Evolutionary conservation across 2,113 vertebrate genomes (phyloP).

Genomic region (Acanthochromis polyacanthus): DNA sequence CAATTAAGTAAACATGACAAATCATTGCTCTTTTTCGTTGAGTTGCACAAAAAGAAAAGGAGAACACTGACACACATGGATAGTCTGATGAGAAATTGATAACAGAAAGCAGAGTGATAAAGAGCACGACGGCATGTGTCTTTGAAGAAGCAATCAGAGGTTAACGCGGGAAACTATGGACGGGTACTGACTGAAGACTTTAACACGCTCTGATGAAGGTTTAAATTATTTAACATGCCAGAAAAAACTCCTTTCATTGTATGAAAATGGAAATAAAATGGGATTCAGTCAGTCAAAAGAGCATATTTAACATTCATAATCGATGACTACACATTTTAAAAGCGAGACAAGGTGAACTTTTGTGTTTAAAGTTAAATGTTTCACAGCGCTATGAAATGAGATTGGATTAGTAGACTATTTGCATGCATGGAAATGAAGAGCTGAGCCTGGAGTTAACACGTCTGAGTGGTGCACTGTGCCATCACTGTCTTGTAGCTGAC

Average conservation of each 20-base stretch:
- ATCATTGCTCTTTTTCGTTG: constrained; percentile 42
- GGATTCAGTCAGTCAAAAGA: constrained; percentile 27
- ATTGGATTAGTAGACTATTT: constrained; percentile 38
- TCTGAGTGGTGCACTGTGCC: neutral
- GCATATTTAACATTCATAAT: constrained; percentile 25
- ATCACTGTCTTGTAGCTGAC: constrained; percentile 16
- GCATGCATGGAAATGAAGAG: constrained; percentile 38
- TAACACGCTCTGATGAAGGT: constrained; percentile 41
- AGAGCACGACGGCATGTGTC: constrained; percentile 18
- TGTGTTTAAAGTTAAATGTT: constrained; percentile 33
- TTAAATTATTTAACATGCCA: constrained; percentile 51
- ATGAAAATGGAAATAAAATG: constrained; percentile 32
- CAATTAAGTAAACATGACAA: constrained; percentile 67
- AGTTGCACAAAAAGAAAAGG: constrained; percentile 45
- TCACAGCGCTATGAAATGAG: constrained; percentile 30
- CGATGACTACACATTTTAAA: constrained; percentile 6
- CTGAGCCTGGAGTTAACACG: constrained; percentile 14
- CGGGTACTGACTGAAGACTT: constrained; percentile 23
- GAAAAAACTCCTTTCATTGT: constrained; percentile 23
- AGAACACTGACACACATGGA: constrained; percentile 26
- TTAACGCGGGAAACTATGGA: constrained; percentile 47
- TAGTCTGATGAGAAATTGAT: constrained; percentile 48
- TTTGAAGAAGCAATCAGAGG: constrained; percentile 51
- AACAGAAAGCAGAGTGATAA: constrained; percentile 29
- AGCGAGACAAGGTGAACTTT: constrained; percentile 43